phyloP scores from a whole-genome alignment of 2,888 invertebrate genomes.

The Nomada ferruginata region DNA sequence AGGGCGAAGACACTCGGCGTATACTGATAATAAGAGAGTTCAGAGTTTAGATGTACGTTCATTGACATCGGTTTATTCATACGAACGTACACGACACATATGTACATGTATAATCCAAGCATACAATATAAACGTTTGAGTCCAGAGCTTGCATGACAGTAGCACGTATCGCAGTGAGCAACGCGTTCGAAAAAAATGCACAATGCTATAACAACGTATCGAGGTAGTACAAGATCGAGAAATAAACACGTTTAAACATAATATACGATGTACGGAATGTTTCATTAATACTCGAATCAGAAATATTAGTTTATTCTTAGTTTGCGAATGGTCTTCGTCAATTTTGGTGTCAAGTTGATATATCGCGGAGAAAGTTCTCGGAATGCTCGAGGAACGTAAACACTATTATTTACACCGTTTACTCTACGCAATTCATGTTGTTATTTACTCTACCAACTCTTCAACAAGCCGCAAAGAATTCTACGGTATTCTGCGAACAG shows the following conservation, averaged over 20 bases:
- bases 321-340: neutral
- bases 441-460: neutral
- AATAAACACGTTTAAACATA: constrained; percentile 2
- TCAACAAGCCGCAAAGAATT: too few relatives aligned
- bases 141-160: neutral
- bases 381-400: neutral
- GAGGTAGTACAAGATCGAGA: constrained; percentile 27
- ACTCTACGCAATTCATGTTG: neutral
- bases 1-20: neutral
- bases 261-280: neutral
- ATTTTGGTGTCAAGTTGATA: neutral
- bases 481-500: too few relatives aligned
- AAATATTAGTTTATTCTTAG: neutral
- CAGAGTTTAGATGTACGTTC: neutral
- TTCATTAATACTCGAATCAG: too few relatives aligned
- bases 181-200: neutral
- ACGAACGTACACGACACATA: constrained; percentile 1
- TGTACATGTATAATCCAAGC: constrained; percentile 26
- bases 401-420: too few relatives aligned
- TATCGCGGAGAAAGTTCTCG: too few relatives aligned
- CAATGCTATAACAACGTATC: neutral
- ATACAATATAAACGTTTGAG: constrained; percentile 18
- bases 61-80: neutral
- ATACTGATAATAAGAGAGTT: neutral
- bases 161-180: constrained; percentile 2